Percentiles rank a stretch among this genome's conserved stretches.
Evolutionary conservation across 2,888 invertebrate species (phyloP).

Genomic region (Ochropleura plecta): DNA sequence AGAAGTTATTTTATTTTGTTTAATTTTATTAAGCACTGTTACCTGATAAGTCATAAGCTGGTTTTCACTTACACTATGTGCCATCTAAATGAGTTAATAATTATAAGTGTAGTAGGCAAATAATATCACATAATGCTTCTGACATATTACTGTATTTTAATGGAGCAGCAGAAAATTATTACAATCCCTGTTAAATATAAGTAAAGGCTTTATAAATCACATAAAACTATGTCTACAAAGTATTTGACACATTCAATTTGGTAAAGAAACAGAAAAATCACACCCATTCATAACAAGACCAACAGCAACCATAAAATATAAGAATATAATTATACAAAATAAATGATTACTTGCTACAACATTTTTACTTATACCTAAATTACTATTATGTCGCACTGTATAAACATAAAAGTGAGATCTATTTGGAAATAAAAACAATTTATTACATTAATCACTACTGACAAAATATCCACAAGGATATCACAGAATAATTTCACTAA

Average conservation of each 20-base stretch:
- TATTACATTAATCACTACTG: conserved; percentile 69
- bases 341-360: conserved; percentile 66
- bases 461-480: conserved; percentile 81
- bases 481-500: conserved; percentile 78
- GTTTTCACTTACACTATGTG: background rate
- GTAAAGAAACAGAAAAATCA: conserved; percentile 65
- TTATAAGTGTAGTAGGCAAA: conserved; percentile 26
- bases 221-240: conserved; percentile 51
- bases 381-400: conserved; percentile 72
- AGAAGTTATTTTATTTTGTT: conserved; percentile 2
- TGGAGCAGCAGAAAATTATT: conserved; percentile 61
- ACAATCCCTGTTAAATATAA: conserved; percentile 66
- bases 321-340: conserved; percentile 69
- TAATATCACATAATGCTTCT: conserved; percentile 32
- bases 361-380: conserved; percentile 69
- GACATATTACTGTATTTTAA: conserved; percentile 59
- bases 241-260: conserved; percentile 74
- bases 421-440: conserved; percentile 71
- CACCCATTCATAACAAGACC: conserved; percentile 66
- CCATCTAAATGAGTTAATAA: background rate
- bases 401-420: conserved; percentile 86
- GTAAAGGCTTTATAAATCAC: conserved; percentile 52
- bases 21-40: background rate
- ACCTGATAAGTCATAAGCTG: background rate
- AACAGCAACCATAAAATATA: conserved; percentile 71